Evolutionary conservation across 1,140 invertebrate species (phyloP), one percentile per base, ranked within the genome.

Genomic region (Colletes latitarsis): DNA sequence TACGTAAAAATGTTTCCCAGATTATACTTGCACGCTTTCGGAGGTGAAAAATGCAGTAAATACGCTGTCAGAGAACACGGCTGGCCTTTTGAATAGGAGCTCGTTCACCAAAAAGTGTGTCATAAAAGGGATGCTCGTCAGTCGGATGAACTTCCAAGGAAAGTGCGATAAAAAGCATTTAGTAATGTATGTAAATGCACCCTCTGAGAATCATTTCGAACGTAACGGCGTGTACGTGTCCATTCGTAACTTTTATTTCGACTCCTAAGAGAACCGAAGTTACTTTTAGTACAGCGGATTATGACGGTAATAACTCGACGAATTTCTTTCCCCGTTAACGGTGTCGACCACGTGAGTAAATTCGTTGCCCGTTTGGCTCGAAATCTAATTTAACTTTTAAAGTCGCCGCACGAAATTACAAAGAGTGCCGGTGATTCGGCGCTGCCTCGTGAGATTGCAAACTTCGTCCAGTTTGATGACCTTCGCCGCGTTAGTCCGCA

Each of bases 381-480:
- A 85, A 81, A 84, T 86, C 85, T 85, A 86, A 86, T 86, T 82
- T 86, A 86, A 85, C 85, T 86, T 86, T 85, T 85, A 82, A 73
- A 84, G 70, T 76, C 70, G 64, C 69, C 21, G 46, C 58, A 46
- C 53, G 80, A 69, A 85, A 86, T 86, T 81, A 85, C 75, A 71
- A 66, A 72, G 66, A 67, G 60, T 77, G 57, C 68, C 55, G 43
- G 52, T 39, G 70, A 84, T 74, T 64, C 78, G 30, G 17, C 9
- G 49, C 52, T 19, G 14, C n/a, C 63, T 19, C 49, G 63, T n/a
- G 62, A 77, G 82, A 82, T 85, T 46, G 71, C 53, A 10, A 77
- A 77, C 41, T 77, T 77, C 17, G 4, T 6, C 12, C 21, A 15
- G 52, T 46, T 43, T 41, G 49, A 55, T 76, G 39, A 43, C 30